Conservation (phyloP, 2,113 vertebrate species). For the Hirundichthys speculiger region DNA sequence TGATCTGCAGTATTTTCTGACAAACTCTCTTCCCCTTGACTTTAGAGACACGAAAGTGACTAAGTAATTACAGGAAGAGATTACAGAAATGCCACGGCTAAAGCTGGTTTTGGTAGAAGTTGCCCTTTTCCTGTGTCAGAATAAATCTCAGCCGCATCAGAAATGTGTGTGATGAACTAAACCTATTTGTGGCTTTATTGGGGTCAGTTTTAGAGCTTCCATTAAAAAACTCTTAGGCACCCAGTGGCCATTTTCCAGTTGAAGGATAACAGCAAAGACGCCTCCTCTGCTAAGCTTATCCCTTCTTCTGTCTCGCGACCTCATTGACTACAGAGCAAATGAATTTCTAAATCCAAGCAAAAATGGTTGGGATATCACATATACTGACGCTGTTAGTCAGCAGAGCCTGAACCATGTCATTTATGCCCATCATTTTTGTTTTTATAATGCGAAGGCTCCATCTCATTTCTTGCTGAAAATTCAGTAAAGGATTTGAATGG, state of each 20-base stretch:
- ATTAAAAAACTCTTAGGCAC: conserved; percentile 51
- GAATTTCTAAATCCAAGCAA: too few relatives aligned
- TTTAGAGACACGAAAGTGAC: too few relatives aligned
- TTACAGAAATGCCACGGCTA: background rate
- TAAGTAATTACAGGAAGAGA: too few relatives aligned
- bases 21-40: too few relatives aligned
- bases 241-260: conserved; percentile 42
- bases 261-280: conserved; percentile 28
- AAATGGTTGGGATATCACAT: too few relatives aligned
- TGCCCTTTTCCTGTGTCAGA: background rate
- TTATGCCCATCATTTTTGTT: too few relatives aligned
- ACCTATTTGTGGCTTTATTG: conserved; percentile 5
- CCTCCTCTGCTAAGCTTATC: conserved; percentile 21
- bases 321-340: background rate
- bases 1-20: too few relatives aligned
- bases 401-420: too few relatives aligned
- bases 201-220: conserved; percentile 2
- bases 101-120: background rate
- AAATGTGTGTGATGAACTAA: background rate
- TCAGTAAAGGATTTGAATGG: too few relatives aligned
- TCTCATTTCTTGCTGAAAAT: too few relatives aligned
- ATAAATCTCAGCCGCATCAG: background rate
- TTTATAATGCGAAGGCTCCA: too few relatives aligned
- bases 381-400: too few relatives aligned
- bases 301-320: conserved; percentile 7